Evolutionary conservation across 2,113 vertebrate species (phyloP), one percentile per base, ranked within the genome.

Genomic region (Prunella fulvescens): DNA sequence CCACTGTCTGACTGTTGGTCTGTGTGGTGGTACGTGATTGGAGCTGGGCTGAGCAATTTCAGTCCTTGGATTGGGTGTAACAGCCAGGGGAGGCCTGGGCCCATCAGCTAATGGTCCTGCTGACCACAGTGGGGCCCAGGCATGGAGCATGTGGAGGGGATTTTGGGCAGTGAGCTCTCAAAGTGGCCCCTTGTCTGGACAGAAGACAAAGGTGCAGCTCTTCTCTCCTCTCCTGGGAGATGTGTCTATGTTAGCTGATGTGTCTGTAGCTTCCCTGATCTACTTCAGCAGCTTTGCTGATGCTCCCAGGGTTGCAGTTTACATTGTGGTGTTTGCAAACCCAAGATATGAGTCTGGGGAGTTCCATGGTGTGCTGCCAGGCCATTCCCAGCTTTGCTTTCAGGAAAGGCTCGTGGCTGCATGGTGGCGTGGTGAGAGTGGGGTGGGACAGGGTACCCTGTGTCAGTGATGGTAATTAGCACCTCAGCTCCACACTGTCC

Each of bases 351-450:
- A 37, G 28, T 51, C 58, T 2, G 3, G 5, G n/a, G 33, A 51
- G 67, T 53, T 35, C 26, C 2, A 3, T 47, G 77, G 3, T 64
- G 3, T 60, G 60, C 71, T 60, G 22, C 56, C 37, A 29, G 25
- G 9, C 28, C 39, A 50, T 86, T 26, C 40, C 51, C 58, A 31
- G 54, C 72, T 61, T 56, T 83, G 37, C 29, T 77, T 39, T 73
- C 31, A 2, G 12, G 40, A 39, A 24, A 4, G n/a, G 16, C 37
- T 73, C 0, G 6, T 64, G 81, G 62, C 66, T 79, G 57, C 6
- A 1, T 0, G 3, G 12, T 11, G 76, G 6, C 7, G 33, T 69
- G 71, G 28, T 0, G 13, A 6, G 65, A 31, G 35, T 1, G 6
- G 86, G 48, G 54, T 37, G 77, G 67, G 42, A 24, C n/a, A 11